Conservation (phyloP, 35 echinoderm and acorn worm species). For the Diadema setosum region DNA sequence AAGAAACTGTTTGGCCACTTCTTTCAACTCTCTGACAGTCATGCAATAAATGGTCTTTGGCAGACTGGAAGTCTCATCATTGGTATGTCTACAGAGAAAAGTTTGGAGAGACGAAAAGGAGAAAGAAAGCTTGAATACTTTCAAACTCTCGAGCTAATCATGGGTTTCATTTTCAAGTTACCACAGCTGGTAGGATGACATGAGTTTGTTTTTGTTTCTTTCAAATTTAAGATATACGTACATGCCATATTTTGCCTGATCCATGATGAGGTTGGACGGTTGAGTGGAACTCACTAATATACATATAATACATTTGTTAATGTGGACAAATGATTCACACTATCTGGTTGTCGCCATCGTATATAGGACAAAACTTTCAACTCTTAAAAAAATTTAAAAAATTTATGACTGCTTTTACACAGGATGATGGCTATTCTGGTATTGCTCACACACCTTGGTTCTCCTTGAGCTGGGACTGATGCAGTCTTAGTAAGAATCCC, state of each 20-base stretch:
- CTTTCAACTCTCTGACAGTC: constrained; percentile 28
- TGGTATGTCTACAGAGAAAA: background rate
- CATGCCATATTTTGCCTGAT: no score
- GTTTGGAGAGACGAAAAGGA: background rate
- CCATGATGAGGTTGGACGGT: no score
- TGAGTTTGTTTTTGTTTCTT: background rate
- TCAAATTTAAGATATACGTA: no score
- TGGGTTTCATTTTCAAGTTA: background rate
- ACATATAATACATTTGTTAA: no score
- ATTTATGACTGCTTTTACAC: background rate
- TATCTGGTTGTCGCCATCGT: no score
- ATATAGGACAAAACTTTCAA: background rate
- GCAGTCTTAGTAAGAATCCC: background rate
- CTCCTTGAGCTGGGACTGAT: background rate
- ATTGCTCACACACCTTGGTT: background rate
- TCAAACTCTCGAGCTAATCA: background rate
- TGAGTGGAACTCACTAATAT: no score
- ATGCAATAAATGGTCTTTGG: constrained; percentile 22
- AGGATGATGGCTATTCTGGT: background rate
- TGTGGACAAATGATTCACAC: no score
- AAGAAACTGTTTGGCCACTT: background rate
- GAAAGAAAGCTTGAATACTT: background rate
- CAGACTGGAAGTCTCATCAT: background rate
- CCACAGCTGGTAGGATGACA: background rate
- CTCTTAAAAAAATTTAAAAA: background rate